Conservation (phyloP, 2,888 invertebrate species). For the Anthoptus insignis region DNA sequence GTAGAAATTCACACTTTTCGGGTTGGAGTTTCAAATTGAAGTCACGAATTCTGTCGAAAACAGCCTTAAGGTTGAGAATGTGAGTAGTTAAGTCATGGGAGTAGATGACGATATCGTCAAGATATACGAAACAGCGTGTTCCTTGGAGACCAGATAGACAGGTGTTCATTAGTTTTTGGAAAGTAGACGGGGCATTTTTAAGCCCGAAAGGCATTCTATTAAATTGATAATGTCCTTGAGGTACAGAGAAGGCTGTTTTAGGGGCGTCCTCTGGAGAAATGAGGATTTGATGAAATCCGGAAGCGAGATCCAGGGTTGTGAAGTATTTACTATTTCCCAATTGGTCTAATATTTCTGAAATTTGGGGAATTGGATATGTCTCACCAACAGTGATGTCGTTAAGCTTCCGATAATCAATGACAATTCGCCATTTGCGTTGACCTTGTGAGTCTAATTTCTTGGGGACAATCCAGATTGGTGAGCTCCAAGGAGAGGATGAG, state of each 20-base stretch:
- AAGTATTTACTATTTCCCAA: slow-evolving; percentile 50
- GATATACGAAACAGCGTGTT: slow-evolving; percentile 44
- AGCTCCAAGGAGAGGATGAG: slow-evolving; percentile 48
- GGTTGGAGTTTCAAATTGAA: slow-evolving; percentile 52
- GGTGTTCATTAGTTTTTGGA: slow-evolving; percentile 46
- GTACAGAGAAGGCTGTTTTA: slow-evolving; percentile 48
- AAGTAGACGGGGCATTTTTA: slow-evolving; percentile 44
- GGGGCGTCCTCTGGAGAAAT: neutral
- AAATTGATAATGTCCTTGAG: slow-evolving; percentile 44
- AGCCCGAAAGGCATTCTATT: slow-evolving; percentile 40
- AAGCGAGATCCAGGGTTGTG: slow-evolving; percentile 39
- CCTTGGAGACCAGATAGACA: slow-evolving; percentile 47
- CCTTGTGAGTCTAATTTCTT: slow-evolving; percentile 50
- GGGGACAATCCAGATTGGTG: slow-evolving; percentile 49
- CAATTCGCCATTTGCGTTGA: slow-evolving; percentile 48
- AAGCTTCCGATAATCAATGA: slow-evolving; percentile 45
- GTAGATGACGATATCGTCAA: slow-evolving; percentile 43
- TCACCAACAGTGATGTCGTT: slow-evolving; percentile 51
- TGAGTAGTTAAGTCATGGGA: slow-evolving; percentile 16
- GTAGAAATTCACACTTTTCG: slow-evolving; percentile 53
- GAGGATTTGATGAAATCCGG: slow-evolving; percentile 45
- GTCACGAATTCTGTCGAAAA: slow-evolving; percentile 36
- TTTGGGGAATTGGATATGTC: slow-evolving; percentile 50
- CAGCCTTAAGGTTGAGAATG: slow-evolving; percentile 22
- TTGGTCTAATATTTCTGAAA: slow-evolving; percentile 49